Base-by-base conservation (phyloP, 2,113 vertebrate genomes). In the Charadrius vociferus region DNA sequence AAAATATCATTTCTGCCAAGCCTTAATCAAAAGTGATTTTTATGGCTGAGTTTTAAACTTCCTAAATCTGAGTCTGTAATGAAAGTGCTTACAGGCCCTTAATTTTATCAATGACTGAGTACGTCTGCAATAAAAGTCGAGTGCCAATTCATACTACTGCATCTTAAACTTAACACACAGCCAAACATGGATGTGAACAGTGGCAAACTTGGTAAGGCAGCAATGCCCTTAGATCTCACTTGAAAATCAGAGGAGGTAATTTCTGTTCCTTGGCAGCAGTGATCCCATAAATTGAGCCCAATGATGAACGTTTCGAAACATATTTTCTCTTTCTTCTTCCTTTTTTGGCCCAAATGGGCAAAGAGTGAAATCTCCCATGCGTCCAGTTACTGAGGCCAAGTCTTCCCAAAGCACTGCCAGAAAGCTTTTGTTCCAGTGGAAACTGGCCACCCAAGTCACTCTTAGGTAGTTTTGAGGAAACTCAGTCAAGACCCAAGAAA, bases 1-100 rank as follows among this genome's bases (percentile, higher is more conserved):
- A 70, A 95, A 55, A 78, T 47, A 32, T 49, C 12, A 19, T 27
- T 14, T 53, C 66, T 91, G 66, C 47, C 89, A 93, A 95, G 34
- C 12, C 62, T 94, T 92, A 75, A 45, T 63, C 19, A 97, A 92
- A 95, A 89, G 61, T 85, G 63, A 62, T 81, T 90, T 97, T 88
- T 88, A 45, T 85, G 84, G 14, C 26, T 81, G 37, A 86, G 6
- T 90, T 90, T 86, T 80, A 41, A 67, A 84, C 34, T 80, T 83
- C 45, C 90, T 86, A 92, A 96, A 87, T 66, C 39, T 88, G 53
- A 20, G 22, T 77, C 36, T 88, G 53, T 68, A 52, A 92, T 86
- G 37, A 91, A 97, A 98, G 82, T 59, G 14, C 62, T 96, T 94
- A 91, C 9, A 93, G 59, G 15, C 3, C 13, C 18, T 92, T 96